phyloP scores from a whole-genome alignment of 1,140 invertebrate genomes.

The Drosophila sp. region DNA sequence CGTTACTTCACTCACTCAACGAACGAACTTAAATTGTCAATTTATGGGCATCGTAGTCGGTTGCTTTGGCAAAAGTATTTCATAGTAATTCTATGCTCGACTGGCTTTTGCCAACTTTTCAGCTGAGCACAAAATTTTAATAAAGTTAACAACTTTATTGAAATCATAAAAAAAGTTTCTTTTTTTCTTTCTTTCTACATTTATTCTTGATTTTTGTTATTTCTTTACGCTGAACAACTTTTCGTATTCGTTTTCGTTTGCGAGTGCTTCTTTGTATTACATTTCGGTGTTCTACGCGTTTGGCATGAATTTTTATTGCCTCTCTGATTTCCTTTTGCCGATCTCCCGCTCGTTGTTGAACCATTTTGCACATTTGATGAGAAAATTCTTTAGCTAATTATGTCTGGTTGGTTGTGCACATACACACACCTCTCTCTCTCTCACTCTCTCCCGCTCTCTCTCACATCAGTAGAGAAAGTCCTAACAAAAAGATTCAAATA shows the following conservation, averaged over 20 bases:
- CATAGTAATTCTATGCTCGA: slow-evolving; percentile 81
- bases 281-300: slow-evolving; percentile 47
- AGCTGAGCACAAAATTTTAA: slow-evolving; percentile 77
- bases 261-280: slow-evolving; percentile 31
- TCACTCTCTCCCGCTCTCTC: slow-evolving; percentile 7
- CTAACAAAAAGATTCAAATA: slow-evolving; percentile 42
- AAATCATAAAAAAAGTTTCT: slow-evolving; percentile 71
- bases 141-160: slow-evolving; percentile 83
- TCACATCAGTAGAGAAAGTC: background rate
- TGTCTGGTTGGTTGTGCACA: slow-evolving; percentile 69
- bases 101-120: slow-evolving; percentile 76
- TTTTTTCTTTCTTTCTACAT: slow-evolving; percentile 10
- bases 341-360: slow-evolving; percentile 39
- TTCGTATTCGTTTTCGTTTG: slow-evolving; percentile 60
- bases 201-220: slow-evolving; percentile 8
- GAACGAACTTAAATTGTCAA: slow-evolving; percentile 81
- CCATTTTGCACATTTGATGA: slow-evolving; percentile 76
- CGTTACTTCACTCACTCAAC: slow-evolving; percentile 44
- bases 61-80: slow-evolving; percentile 77
- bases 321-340: slow-evolving; percentile 25
- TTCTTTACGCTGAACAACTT: slow-evolving; percentile 56
- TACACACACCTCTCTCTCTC: slow-evolving; percentile 42
- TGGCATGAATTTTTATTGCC: slow-evolving; percentile 62
- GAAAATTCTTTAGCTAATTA: slow-evolving; percentile 78
- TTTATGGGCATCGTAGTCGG: slow-evolving; percentile 70